phyloP scores from a whole-genome alignment of 2,113 vertebrate genomes.

The Dipodomys merriami region DNA sequence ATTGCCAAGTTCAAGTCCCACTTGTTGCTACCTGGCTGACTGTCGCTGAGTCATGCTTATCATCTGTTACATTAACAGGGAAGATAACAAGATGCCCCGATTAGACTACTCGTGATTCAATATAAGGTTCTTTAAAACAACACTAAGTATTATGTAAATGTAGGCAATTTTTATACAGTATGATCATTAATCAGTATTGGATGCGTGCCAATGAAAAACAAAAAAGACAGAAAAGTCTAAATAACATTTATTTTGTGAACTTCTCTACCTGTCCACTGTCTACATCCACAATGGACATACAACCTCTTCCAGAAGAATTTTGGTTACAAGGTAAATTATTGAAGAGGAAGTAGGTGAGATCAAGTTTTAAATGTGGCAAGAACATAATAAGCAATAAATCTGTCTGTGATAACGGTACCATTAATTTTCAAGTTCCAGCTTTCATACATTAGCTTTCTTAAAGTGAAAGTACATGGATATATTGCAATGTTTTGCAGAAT shows the following conservation, averaged over 20 bases:
- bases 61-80: not conserved
- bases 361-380: not conserved
- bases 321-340: not conserved
- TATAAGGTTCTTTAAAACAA: not conserved
- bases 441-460: not conserved
- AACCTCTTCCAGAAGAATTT: not conserved
- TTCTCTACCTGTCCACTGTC: not conserved
- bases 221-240: not conserved
- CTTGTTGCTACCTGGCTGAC: not conserved
- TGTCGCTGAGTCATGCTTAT: not conserved
- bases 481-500: not conserved
- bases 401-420: not conserved
- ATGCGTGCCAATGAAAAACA: not conserved
- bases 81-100: not conserved
- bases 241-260: not conserved
- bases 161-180: not conserved
- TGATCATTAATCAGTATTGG: no score
- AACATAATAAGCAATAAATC: not conserved
- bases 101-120: not conserved
- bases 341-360: not conserved
- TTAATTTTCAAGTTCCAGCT: conserved; percentile 13
- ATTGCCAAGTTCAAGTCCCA: not conserved
- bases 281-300: not conserved
- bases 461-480: not conserved
- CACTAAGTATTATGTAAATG: not conserved